Evolutionary conservation across 1,140 invertebrate species (phyloP), one percentile per base, ranked within the genome.

Genomic region (Archivesica marissinica): DNA sequence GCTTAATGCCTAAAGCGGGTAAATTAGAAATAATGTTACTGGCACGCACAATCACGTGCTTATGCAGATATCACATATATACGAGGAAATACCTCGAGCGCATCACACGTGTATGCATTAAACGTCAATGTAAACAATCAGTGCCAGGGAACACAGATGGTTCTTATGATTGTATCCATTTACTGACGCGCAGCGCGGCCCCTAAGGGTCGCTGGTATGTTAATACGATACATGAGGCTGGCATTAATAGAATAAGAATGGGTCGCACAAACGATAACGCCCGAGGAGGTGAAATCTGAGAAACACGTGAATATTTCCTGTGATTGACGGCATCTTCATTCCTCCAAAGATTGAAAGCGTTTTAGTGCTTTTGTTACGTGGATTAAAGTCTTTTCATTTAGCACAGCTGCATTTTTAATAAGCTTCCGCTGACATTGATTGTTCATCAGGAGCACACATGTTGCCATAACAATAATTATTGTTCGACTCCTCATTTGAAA

Each of bases 121-220:
- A 38, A 70, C 17, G 68, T 72, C 68, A 72, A 23, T 47, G 44
- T 50, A 72, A 72, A 72, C 3, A 28, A 28, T 72, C 41, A 23
- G 4, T 4, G 17, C 6, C 20, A 47, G 23, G 20, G 28, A 50
- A 33, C 33, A 33, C 74, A 76, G 74, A 76, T 76, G 74, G 50
- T 28, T 1, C 11, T 33, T 11, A 7, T 3, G 74, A 76, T 76
- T 56, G 59, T 9, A 23, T 23, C n/a, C 74, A 17, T n/a, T 39
- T 38, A 11, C 25, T 1, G 3, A 13, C 30, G 39, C 50, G 54
- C 23, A 7, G 23, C 56, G 50, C 68, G 68, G 50, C 15, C 50
- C 74, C 74, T 35, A n/a, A 35, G 74, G 74, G 74, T 41, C 33
- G n/a, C 52, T 52, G 35, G 28, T 28, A 38, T 64, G 59, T 64